phyloP scores from a whole-genome alignment of 2,797 vertebrate species.

The Spinus olivaceus region DNA sequence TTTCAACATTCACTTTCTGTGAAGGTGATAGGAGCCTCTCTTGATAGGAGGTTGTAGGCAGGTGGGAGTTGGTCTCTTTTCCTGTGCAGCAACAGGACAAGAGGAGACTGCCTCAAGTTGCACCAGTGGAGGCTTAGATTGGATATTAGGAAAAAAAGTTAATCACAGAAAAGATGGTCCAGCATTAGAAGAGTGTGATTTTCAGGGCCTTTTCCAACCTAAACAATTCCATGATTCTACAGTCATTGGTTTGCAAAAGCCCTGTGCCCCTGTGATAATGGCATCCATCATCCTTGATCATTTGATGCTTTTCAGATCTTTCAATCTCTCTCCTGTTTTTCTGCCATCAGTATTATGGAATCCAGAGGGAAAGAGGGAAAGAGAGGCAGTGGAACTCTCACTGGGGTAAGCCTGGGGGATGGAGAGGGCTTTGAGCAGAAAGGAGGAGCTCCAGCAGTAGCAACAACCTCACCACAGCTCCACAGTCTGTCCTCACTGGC shows the following conservation, averaged over 20 bases:
- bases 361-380: neutral
- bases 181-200: neutral
- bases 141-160: neutral
- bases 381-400: neutral
- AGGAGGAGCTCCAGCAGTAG: neutral
- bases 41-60: neutral
- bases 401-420: fast-evolving
- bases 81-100: neutral
- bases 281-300: neutral
- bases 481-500: neutral
- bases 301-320: neutral
- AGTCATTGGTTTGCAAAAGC: neutral
- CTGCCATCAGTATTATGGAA: neutral
- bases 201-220: neutral
- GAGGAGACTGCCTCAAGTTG: neutral
- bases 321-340: neutral
- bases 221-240: neutral
- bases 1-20: neutral
- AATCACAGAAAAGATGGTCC: neutral
- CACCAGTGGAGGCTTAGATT: neutral
- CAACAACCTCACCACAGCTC: neutral
- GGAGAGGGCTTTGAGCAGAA: neutral
- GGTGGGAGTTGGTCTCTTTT: neutral
- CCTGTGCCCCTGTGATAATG: fast-evolving
- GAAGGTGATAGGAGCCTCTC: neutral